Evolutionary conservation across 2,797 vertebrate species (phyloP), one percentile per base, ranked within the genome.

Genomic region (Meda fulgida): DNA sequence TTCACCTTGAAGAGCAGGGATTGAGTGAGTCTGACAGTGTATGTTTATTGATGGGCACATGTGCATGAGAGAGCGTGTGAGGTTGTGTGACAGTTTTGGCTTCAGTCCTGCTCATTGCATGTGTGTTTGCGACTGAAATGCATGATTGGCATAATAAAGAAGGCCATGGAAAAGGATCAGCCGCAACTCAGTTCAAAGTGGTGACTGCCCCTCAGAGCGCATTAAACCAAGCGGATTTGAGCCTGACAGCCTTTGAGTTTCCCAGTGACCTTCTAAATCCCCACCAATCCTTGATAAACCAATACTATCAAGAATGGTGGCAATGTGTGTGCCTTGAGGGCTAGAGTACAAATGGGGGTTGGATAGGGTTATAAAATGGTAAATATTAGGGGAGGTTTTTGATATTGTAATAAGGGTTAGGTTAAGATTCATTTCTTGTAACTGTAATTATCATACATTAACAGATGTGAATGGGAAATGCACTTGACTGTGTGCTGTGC

Each of bases 141-240:
- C 26, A 23, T 78, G 55, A 78, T 69, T 31, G 26, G 51, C 75
- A 46, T 78, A 70, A 78, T 78, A 70, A 70, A 84, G 83, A 79
- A 85, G 76, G 31, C 29, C 53, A 29, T 73, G 46, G 18, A 78
- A 78, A 83, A 29, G 67, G 69, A 80, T 85, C 31, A 80, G 77
- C 16, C 29, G 23, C 29, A 65, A 80, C 66, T 73, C 38, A 38
- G 75, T 84, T 78, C 75, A 84, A 71, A 71, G 76, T 79, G 66
- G 65, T 79, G 76, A 79, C 66, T 79, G 65, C 19, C 51, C 83
- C 83, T 58, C 51, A 60, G 66, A 78, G 55, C 31, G 67, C 66
- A 84, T 84, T 79, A 84, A 69, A 84, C 65, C 2, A n/a, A 84
- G 65, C 36, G 7, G 83, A 84, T 85, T 72, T 36, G 29, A 82